Evolutionary conservation across 35 echinoderm and acorn worm genomes (phyloP), one percentile per base, ranked within the genome.

Genomic region (Antedon bifida): DNA sequence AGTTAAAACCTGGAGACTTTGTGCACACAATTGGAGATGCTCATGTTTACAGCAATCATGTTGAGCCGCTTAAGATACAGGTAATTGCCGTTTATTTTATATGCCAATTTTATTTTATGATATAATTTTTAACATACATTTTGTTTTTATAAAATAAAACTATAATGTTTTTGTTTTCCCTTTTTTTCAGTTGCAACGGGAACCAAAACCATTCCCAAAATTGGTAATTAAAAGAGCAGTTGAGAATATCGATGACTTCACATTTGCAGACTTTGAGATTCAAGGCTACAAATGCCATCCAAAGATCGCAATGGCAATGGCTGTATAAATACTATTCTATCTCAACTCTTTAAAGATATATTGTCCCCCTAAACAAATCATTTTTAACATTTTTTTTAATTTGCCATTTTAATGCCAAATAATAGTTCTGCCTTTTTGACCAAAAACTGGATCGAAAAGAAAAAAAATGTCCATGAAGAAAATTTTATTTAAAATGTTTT

Each of bases 241-340:
- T n/a, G 75, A 89, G 13, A 90, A 92, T 55, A 99, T 99, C 21
- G 90, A 99, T 28, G 95, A 99, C 78, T 99, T 99, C 64, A 92
- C 75, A 73, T 88, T 92, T 86, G 95, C 92, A 39, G 90, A 99
- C 75, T 99, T 99, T 88, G 85, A 90, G 38, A 77, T 99, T 7
- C 77, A 87, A 35, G 88, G 84, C 8, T 99, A 99, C 75, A 90
- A 99, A 39, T 88, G 90, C 29, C 86, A 99, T 44, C 95, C 95
- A 0, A 99, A 99, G 82, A 99, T 99, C 39, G 73, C 91, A 39
- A 99, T 99, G 95, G 82, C 79, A 82, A 99, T 99, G 95, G 90
- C 95, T 75, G 95, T 99, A 16, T 99, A 89, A 76, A 85, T 2
- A 80, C 34, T 26, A 4, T 26, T 3, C 23, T 5, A 34, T n/a